Base-by-base conservation (phyloP, 2,113 vertebrate species). In the Oncorhynchus clarkii region DNA sequence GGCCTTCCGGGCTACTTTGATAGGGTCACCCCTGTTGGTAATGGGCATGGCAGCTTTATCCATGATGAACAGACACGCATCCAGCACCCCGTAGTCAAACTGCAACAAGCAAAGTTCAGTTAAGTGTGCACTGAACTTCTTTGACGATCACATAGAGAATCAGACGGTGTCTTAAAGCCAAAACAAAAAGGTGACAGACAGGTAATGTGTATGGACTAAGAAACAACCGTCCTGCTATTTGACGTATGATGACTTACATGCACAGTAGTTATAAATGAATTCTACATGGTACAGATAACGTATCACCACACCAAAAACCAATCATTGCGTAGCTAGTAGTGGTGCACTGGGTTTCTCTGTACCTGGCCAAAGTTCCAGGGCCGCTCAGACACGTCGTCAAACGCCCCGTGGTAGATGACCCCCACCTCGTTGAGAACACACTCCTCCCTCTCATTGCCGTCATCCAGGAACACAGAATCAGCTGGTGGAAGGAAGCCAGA, bases 341-440 rank as follows among this genome's bases (percentile, higher is more conserved):
- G 59, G 18, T 57, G 54, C 20, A 7, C 16, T 62, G 13, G 73
- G 62, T 18, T 1, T 72, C 16, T 54, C 27, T 90, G 51, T 88
- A 99, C 98, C 95, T 99, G 98, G 67, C 96, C 98, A 0, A 95
- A 99, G 91, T 95, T 97, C 98, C 98, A 99, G 86, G 94, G 87
- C 74, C 96, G 95, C 73, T 86, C 91, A 54, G 92, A 88, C 45
- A 98, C 69, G 3, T 96, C 93, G 0, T 91, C 91, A 0, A 79
- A 82, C 0, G 93, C 80, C 14, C 98, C 98, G 1, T 97, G 94
- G 91, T 96, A 99, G 82, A 99, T 92, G 80, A 96, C 78, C 1
- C 97, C 98, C 22, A 95, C 82, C 84, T 99, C 98, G 27, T 93
- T 96, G 88, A 99, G 89, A 83, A 99, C 90, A 14, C 96, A 99